A percentile compares a stretch with the other conserved stretches of the same genome.
phyloP scores from a whole-genome alignment of 1,140 invertebrate species.

The Drosophila sturtevanti region DNA sequence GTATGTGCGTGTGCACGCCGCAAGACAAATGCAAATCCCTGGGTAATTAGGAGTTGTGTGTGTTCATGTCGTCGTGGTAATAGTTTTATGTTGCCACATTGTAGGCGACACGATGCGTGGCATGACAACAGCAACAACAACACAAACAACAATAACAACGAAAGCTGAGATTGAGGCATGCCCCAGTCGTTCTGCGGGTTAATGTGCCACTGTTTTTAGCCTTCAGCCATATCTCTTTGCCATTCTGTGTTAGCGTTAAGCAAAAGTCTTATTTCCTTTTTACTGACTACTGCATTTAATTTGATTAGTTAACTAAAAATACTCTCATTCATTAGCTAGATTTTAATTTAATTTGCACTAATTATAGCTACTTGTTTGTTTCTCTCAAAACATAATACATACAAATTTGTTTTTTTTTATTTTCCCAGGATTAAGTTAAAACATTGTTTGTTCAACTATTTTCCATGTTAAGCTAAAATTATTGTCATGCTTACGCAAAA shows the following conservation, averaged over 20 bases:
- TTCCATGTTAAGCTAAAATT: slow-evolving; percentile 61
- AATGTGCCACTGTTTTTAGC: slow-evolving; percentile 52
- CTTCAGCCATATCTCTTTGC: background rate
- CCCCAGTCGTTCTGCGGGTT: slow-evolving; percentile 52
- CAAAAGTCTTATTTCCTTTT: slow-evolving; percentile 23
- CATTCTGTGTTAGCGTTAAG: slow-evolving; percentile 34
- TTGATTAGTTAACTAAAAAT: slow-evolving; percentile 63
- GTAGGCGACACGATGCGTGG: slow-evolving; percentile 73
- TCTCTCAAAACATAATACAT: background rate
- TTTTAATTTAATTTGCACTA: slow-evolving; percentile 68
- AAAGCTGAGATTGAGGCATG: slow-evolving; percentile 67
- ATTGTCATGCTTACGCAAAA: slow-evolving; percentile 47
- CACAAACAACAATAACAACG: background rate
- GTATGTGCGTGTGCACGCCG: slow-evolving; percentile 47
- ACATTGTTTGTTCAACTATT: slow-evolving; percentile 21
- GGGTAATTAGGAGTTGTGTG: slow-evolving; percentile 79
- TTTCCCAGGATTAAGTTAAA: slow-evolving; percentile 22
- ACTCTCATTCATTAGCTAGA: slow-evolving; percentile 58
- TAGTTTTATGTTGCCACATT: slow-evolving; percentile 81
- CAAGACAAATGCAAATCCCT: slow-evolving; percentile 79
- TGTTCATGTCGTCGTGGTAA: slow-evolving; percentile 80
- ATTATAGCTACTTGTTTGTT: slow-evolving; percentile 28
- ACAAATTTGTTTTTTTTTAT: slow-evolving; percentile 9
- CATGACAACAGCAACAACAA: slow-evolving; percentile 21
- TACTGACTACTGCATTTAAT: slow-evolving; percentile 67